These are phyloP conservation scores for Alosa sapidissima DNA, from an alignment of 2,797 vertebrate species.

Conservation along the genomic window DNA sequence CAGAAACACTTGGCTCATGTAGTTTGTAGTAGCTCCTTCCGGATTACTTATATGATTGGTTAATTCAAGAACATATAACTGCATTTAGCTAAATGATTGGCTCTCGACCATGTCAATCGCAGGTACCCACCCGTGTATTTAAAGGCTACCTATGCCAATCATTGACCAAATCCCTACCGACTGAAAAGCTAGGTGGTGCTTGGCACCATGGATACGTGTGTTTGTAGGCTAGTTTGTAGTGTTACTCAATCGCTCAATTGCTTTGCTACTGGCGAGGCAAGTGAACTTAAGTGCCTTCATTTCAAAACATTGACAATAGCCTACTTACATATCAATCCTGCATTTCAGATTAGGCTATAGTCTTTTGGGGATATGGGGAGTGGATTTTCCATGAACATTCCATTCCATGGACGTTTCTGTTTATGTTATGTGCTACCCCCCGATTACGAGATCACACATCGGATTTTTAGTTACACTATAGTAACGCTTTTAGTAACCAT, in stretches of 20 bases:
- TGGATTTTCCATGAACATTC: neutral
- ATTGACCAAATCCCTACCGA: constrained; percentile 14
- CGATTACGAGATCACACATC: neutral
- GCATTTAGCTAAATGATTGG: constrained; percentile 4
- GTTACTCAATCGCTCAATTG: too few relatives aligned
- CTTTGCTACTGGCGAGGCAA: too few relatives aligned
- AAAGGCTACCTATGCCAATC: neutral
- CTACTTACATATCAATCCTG: too few relatives aligned
- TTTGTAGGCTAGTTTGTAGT: constrained; percentile 11
- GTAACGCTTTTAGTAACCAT: too few relatives aligned
- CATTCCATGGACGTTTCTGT: too few relatives aligned
- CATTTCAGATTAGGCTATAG: neutral
- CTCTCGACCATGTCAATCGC: neutral
- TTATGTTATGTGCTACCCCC: too few relatives aligned
- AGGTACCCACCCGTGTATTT: neutral
- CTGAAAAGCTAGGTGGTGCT: constrained; percentile 27
- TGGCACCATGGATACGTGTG: constrained; percentile 26
- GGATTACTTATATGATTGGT: constrained; percentile 45
- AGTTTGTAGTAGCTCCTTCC: constrained; percentile 37
- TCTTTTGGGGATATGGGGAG: neutral
- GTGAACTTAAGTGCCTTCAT: too few relatives aligned
- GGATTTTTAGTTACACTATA: too few relatives aligned
- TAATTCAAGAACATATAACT: neutral
- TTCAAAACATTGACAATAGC: too few relatives aligned
- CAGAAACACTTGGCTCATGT: constrained; percentile 43